These are phyloP conservation scores for Tiliqua scincoides DNA, from an alignment of 2,113 vertebrate genomes.

Conservation along the genomic window DNA sequence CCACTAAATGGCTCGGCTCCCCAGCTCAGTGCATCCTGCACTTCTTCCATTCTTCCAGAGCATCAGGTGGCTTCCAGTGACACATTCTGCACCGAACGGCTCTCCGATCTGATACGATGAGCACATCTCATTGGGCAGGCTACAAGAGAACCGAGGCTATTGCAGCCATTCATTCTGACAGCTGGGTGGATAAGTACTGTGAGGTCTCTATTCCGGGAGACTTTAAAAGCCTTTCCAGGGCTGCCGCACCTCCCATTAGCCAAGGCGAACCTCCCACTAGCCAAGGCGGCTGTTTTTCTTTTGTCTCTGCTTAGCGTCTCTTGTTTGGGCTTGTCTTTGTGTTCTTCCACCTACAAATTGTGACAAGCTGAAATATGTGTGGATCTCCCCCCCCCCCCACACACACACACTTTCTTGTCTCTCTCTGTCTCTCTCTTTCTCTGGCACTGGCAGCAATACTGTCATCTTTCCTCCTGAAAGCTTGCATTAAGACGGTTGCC, in stretches of 20 bases:
- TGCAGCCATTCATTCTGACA: neutral
- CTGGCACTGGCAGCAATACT: neutral
- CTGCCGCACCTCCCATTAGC: fast-evolving
- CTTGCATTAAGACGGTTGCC: fast-evolving
- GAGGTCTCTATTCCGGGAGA: neutral
- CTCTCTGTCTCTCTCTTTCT: neutral
- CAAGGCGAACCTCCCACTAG: fast-evolving
- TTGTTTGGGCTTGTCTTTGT: fast-evolving
- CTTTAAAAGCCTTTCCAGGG: fast-evolving
- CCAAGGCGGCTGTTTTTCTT: fast-evolving
- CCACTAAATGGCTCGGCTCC: neutral
- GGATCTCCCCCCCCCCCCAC: neutral
- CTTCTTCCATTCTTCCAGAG: fast-evolving
- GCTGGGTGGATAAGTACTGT: fast-evolving
- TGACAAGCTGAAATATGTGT: fast-evolving
- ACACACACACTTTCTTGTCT: neutral
- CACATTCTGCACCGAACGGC: neutral
- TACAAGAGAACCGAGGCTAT: neutral
- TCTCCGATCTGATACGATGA: neutral
- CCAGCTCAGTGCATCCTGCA: neutral
- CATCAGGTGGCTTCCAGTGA: neutral
- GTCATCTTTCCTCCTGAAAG: neutral
- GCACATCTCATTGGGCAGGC: neutral
- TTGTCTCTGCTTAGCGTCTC: neutral
- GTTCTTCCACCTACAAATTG: fast-evolving